Evolutionary conservation across 2,888 invertebrate species (phyloP).

Genomic region (Cheilosia scutellata): DNA sequence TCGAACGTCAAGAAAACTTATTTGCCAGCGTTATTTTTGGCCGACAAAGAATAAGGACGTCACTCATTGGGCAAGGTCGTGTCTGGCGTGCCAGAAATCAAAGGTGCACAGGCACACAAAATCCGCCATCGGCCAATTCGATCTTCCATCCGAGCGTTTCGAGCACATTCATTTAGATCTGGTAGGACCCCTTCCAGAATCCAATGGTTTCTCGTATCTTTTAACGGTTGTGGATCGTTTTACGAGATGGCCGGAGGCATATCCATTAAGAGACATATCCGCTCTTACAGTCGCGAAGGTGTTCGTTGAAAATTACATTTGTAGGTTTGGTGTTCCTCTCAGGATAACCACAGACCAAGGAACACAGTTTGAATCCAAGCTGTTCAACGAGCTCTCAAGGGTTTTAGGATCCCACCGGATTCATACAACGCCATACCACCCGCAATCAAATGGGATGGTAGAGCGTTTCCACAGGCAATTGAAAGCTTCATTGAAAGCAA

Average conservation of each 20-base stretch:
- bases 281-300: constrained; percentile 34
- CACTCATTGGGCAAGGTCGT: constrained; percentile 25
- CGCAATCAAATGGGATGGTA: constrained; percentile 19
- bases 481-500: constrained; percentile 21
- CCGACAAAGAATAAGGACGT: constrained; percentile 64
- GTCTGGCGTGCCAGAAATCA: constrained; percentile 3
- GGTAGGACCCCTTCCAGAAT: constrained; percentile 79
- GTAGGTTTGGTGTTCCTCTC: constrained; percentile 27
- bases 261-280: constrained; percentile 23
- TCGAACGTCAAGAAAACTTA: constrained; percentile 41
- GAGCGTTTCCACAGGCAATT: constrained; percentile 53
- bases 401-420: not conserved
- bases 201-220: constrained; percentile 47
- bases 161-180: constrained; percentile 81
- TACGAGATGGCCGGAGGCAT: constrained; percentile 51
- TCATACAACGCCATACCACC: not conserved
- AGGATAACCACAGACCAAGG: constrained; percentile 47
- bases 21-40: constrained; percentile 56
- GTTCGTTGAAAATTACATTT: constrained; percentile 19
- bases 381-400: constrained; percentile 39
- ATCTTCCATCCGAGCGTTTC: constrained; percentile 76
- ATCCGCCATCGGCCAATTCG: not conserved
- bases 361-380: constrained; percentile 52
- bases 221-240: constrained; percentile 53
- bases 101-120: constrained; percentile 21